Conservation (phyloP, 2,113 vertebrate genomes). For the Forbesichthys papilliferus region DNA sequence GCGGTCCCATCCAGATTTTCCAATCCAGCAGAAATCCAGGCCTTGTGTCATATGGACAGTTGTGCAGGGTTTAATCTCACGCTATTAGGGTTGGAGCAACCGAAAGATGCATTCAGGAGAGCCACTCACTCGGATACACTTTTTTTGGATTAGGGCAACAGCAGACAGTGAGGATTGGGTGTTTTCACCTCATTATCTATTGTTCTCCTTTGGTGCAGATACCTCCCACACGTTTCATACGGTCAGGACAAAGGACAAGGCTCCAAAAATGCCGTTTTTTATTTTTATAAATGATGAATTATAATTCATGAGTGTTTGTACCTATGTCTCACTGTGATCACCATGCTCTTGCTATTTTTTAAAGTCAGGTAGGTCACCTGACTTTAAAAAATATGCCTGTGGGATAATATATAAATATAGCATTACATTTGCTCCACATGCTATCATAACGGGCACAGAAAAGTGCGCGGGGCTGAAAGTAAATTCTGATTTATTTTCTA, state of each 20-base stretch:
- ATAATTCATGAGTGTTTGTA: slow-evolving; percentile 10
- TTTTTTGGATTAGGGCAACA: slow-evolving; percentile 56
- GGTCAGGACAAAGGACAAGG: not conserved
- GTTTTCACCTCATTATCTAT: slow-evolving; percentile 23
- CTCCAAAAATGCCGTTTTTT: not conserved
- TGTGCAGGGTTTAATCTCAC: slow-evolving; percentile 69
- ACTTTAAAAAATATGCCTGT: slow-evolving; percentile 62
- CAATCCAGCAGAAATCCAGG: slow-evolving; percentile 74
- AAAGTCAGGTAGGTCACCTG: too few relatives aligned
- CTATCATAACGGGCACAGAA: slow-evolving; percentile 37
- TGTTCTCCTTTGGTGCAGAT: slow-evolving; percentile 32
- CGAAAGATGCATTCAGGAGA: slow-evolving; percentile 28
- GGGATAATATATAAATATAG: slow-evolving; percentile 75
- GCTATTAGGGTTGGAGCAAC: slow-evolving; percentile 55
- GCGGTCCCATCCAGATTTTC: slow-evolving; percentile 67
- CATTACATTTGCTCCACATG: slow-evolving; percentile 77
- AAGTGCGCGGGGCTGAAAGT: slow-evolving; percentile 20
- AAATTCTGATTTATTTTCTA: slow-evolving; percentile 43
- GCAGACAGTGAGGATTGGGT: slow-evolving; percentile 48
- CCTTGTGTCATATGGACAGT: slow-evolving; percentile 72
- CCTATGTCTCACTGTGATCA: slow-evolving; percentile 18
- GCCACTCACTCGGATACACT: slow-evolving; percentile 25
- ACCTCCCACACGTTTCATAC: slow-evolving; percentile 4
- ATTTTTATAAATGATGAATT: not conserved
- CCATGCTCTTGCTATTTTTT: slow-evolving; percentile 26